Evolutionary conservation across 2,888 invertebrate genomes (phyloP), one percentile per base, ranked within the genome.

Genomic region (Schrankia costaestrigalis): DNA sequence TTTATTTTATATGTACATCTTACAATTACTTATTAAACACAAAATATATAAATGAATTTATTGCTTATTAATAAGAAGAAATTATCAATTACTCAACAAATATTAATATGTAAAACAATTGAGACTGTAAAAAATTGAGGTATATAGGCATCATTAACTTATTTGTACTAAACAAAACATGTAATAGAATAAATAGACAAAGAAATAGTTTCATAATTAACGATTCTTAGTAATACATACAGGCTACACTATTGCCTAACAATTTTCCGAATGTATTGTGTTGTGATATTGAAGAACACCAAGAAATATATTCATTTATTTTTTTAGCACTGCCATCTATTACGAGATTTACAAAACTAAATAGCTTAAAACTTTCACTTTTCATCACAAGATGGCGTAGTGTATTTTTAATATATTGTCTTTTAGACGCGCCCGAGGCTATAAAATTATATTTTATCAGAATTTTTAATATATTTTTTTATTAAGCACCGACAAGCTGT

Each of bases 401-500:
- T 11, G 13, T 21, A 32, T n/a, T 26, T 34, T 26, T 31, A 27
- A 9, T 27, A 23, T 19, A 17, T 19, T 42, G 53, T 53, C 58
- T 56, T 40, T 41, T 14, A 56, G 53, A 59, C 48, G 9, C 26
- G 41, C 43, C 41, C 51, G 43, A 38, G 44, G 46, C 53, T 7
- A 35, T 34, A 50, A 35, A 9, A 21, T 17, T 15, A 19, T 19
- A 13, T 21, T 19, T 17, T 30, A n/a, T 12, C n/a, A 9, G 28
- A 30, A 56, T 44, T 28, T 31, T 31, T 31, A 10, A 31, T 41
- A 28, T 34, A 11, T 30, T 28, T n/a, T 51, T 47, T 55, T 34
- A 44, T 35, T 26, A 67, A 59, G 53, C 62, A 61, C 56, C 57
- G 32, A 49, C 38, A 59, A 56, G 52, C 57, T 51, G 50, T 51